Conservation (phyloP, 2,888 invertebrate species). For the Halictus ligatus region DNA sequence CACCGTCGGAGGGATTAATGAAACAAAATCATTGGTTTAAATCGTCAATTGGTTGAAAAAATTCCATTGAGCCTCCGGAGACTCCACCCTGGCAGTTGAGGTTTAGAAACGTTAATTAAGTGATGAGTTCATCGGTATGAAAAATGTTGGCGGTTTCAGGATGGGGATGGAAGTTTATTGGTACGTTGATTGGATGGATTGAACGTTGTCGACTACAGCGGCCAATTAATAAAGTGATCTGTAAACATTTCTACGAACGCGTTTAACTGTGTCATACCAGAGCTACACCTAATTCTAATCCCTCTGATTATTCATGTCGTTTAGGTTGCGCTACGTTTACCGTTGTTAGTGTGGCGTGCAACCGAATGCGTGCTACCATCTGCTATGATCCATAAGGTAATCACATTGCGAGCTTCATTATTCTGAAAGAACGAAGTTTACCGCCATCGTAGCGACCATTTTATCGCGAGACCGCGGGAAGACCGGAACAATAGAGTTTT, state of each 20-base stretch:
- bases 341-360: conserved; percentile 42
- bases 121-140: not conserved
- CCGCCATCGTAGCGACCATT: conserved; percentile 48
- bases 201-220: not conserved
- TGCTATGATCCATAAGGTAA: conserved; percentile 63
- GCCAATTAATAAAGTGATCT: conserved; percentile 31
- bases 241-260: conserved; percentile 17
- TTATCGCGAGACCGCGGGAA: conserved; percentile 32
- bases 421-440: conserved; percentile 50
- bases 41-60: not conserved
- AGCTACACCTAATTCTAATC: conserved; percentile 7
- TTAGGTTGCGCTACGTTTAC: not conserved
- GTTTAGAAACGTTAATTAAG: not conserved
- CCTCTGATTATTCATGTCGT: conserved; percentile 16
- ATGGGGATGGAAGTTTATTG: conserved; percentile 7
- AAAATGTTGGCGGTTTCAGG: not conserved
- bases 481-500: conserved; percentile 39
- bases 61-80: not conserved
- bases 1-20: not conserved
- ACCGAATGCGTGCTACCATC: conserved; percentile 48
- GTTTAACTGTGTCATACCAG: conserved; percentile 9
- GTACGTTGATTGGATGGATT: not conserved
- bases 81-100: not conserved
- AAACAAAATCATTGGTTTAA: not conserved
- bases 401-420: conserved; percentile 59